Evolutionary conservation across 2,113 vertebrate species (phyloP).

Genomic region (Drymodes brunneopygia): DNA sequence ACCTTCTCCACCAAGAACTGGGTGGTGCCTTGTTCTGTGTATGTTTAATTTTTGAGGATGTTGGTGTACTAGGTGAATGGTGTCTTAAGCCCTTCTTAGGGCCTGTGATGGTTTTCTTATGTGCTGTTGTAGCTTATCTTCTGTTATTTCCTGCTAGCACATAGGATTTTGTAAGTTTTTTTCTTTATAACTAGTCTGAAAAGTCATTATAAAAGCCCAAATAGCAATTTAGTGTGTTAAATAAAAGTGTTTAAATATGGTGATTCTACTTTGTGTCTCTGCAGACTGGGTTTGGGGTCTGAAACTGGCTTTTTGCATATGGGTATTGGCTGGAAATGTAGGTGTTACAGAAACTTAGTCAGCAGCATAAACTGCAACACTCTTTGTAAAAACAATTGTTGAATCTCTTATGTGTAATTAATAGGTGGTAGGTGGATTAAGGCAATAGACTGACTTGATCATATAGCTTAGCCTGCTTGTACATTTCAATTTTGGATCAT

Average conservation of each 20-base stretch:
- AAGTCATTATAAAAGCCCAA: neutral
- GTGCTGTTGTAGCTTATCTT: neutral
- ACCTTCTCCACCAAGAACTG: neutral
- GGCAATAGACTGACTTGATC: neutral
- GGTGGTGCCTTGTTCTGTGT: neutral
- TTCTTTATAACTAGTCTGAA: neutral
- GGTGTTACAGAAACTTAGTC: neutral
- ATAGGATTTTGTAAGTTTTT: accelerated
- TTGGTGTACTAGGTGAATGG: accelerated
- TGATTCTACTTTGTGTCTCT: neutral
- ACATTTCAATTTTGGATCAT: neutral
- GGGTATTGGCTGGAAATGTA: neutral
- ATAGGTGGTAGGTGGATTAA: neutral
- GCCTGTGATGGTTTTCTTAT: neutral
- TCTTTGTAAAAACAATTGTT: neutral
- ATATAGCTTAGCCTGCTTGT: neutral
- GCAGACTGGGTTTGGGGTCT: neutral
- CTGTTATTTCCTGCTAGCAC: neutral
- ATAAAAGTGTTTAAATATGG: accelerated
- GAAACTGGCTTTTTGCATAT: neutral
- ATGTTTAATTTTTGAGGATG: neutral
- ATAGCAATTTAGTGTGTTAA: neutral
- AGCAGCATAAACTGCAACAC: accelerated
- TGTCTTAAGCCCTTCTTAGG: neutral
- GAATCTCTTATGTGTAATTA: neutral